phyloP scores from a whole-genome alignment of 1,140 invertebrate genomes.

The Brachionus rotundiformis region DNA sequence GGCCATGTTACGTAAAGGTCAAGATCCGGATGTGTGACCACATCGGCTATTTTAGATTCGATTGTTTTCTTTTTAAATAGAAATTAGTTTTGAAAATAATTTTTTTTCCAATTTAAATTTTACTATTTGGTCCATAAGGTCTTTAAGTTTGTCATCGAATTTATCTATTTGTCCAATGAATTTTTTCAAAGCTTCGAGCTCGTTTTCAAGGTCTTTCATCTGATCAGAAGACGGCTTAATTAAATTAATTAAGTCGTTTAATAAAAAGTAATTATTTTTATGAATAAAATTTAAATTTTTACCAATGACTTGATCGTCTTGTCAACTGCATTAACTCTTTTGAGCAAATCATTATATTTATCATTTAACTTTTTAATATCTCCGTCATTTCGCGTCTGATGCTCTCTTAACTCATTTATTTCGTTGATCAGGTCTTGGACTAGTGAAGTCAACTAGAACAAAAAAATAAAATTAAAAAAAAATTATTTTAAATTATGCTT shows the following conservation, averaged over 20 bases:
- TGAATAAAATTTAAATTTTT: not conserved
- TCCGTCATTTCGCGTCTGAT: slow-evolving; percentile 52
- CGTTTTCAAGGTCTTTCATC: slow-evolving; percentile 33
- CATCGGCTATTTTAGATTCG: not conserved
- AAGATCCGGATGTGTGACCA: slow-evolving; percentile 26
- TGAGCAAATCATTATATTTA: slow-evolving; percentile 52
- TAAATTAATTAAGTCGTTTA: not conserved
- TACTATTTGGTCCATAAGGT: slow-evolving; percentile 29
- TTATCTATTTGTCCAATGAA: slow-evolving; percentile 23
- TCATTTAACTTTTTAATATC: slow-evolving; percentile 54
- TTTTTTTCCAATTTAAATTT: not conserved
- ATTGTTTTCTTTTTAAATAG: slow-evolving; percentile 14
- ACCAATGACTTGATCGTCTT: slow-evolving; percentile 30
- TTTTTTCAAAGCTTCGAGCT: slow-evolving; percentile 31
- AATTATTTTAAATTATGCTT: too few relatives aligned
- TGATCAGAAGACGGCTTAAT: not conserved
- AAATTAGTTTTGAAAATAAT: not conserved
- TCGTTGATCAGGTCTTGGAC: slow-evolving; percentile 58
- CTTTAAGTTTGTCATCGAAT: not conserved
- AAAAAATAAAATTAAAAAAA: too few relatives aligned
- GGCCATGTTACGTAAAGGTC: slow-evolving; percentile 40
- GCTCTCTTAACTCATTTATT: slow-evolving; percentile 55
- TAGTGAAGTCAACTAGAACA: slow-evolving; percentile 57
- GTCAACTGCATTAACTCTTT: not conserved
- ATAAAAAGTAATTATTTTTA: not conserved